These are phyloP conservation scores for Aproaerema taeniolella DNA, from an alignment of 2,888 invertebrate genomes.

Conservation along the genomic window DNA sequence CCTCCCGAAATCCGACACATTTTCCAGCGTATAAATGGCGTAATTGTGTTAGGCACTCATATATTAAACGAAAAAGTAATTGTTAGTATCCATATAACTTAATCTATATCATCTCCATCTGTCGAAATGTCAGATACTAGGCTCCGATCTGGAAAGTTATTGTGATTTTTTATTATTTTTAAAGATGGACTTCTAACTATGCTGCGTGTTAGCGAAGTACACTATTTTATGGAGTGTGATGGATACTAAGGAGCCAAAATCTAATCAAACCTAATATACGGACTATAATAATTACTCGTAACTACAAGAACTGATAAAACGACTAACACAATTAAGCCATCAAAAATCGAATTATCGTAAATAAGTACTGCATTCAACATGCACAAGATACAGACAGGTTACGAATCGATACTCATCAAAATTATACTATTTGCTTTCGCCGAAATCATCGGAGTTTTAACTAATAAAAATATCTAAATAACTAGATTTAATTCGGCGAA, in stretches of 20 bases:
- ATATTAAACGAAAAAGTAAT: conserved; percentile 7
- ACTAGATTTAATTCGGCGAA: too few species aligned
- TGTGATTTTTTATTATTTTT: conserved; percentile 25
- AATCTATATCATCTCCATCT: conserved; percentile 29
- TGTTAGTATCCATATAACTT: conserved; percentile 14
- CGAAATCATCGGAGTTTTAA: too few species aligned
- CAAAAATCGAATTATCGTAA: conserved; percentile 39
- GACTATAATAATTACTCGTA: conserved; percentile 23
- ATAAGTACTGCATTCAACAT: conserved; percentile 38
- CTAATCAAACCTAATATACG: conserved; percentile 18
- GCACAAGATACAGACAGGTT: too few species aligned
- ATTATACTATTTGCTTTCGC: too few species aligned
- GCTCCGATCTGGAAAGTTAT: conserved; percentile 63
- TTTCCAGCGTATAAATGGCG: conserved; percentile 45
- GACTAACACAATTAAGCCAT: conserved; percentile 65
- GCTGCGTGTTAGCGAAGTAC: conserved; percentile 20
- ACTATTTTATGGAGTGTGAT: conserved; percentile 31
- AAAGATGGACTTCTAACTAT: conserved; percentile 17
- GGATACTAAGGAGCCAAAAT: conserved; percentile 28
- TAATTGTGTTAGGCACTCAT: conserved; percentile 51
- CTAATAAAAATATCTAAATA: too few species aligned
- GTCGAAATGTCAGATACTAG: conserved; percentile 49
- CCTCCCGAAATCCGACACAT: conserved; percentile 30
- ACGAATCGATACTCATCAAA: too few species aligned
- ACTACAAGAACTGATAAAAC: conserved; percentile 37